Percentiles rank a stretch among this genome's conserved stretches.
Evolutionary conservation across 2,797 vertebrate genomes (phyloP).

Genomic region (Linurgus olivaceus): DNA sequence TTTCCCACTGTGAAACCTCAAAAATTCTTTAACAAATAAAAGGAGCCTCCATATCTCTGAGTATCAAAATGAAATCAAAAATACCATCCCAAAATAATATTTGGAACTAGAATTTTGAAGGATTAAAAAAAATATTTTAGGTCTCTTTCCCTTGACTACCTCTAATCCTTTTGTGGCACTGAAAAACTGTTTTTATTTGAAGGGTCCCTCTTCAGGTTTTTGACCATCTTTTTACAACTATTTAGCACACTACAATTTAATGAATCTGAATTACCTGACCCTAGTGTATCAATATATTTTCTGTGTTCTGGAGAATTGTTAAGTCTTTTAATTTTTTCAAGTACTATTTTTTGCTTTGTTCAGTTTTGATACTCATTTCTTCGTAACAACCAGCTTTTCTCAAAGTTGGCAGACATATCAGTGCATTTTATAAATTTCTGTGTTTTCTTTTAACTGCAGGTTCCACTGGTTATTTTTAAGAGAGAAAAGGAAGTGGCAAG

Average conservation of each 20-base stretch:
- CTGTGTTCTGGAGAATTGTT: neutral
- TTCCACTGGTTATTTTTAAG: slow-evolving; percentile 92
- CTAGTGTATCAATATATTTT: neutral
- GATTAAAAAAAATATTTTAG: neutral
- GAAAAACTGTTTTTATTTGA: neutral
- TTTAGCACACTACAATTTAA: neutral
- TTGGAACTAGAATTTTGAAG: neutral
- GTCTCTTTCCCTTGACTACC: neutral
- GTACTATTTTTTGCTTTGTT: neutral
- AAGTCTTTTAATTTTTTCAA: neutral
- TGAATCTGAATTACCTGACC: neutral
- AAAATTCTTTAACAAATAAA: neutral
- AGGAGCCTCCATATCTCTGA: neutral
- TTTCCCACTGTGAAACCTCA: neutral
- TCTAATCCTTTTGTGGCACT: neutral
- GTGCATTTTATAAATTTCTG: neutral
- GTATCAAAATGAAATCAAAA: neutral
- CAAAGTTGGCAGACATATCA: neutral
- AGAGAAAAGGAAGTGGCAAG: slow-evolving; percentile 92
- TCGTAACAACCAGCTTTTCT: neutral
- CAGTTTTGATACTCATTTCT: neutral
- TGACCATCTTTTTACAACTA: neutral
- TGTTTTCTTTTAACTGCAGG: slow-evolving; percentile 67
- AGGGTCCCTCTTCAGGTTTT: neutral
- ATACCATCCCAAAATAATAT: neutral